phyloP scores from a whole-genome alignment of 2,797 vertebrate species.

The Phrynocephalus vlangalii region DNA sequence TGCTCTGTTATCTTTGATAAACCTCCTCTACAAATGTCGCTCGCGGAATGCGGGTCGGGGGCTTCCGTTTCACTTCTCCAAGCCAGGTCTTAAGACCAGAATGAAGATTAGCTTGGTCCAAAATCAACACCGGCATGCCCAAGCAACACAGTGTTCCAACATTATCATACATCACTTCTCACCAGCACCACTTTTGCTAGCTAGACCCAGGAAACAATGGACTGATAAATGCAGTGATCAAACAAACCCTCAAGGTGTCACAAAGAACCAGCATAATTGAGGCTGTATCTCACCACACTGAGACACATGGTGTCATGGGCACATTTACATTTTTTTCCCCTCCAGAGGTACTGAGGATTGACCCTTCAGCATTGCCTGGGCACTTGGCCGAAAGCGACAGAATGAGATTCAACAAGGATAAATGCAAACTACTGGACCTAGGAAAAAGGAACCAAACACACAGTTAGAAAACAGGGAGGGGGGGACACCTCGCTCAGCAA shows the following conservation, averaged over 20 bases:
- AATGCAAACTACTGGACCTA: too few species aligned
- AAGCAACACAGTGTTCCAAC: neutral
- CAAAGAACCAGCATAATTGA: too few species aligned
- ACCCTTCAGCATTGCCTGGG: too few species aligned
- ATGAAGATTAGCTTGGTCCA: neutral
- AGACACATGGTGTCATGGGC: neutral
- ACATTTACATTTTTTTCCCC: neutral
- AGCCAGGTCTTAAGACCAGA: neutral
- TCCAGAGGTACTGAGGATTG: too few species aligned
- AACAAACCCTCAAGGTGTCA: neutral
- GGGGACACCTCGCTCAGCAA: too few species aligned
- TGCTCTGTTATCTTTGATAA: neutral
- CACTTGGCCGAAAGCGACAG: too few species aligned
- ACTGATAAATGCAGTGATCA: neutral
- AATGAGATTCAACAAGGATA: too few species aligned
- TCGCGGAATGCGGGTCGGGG: too few species aligned
- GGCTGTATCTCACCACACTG: neutral
- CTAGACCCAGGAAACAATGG: neutral
- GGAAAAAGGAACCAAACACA: too few species aligned
- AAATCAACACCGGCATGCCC: neutral
- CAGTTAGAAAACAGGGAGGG: too few species aligned
- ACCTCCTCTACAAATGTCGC: neutral
- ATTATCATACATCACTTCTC: too few species aligned
- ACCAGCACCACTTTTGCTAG: neutral
- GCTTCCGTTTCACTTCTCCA: neutral